Base-by-base conservation (phyloP, 35 echinoderm and acorn worm genomes). In the Eucidaris tribuloides region DNA sequence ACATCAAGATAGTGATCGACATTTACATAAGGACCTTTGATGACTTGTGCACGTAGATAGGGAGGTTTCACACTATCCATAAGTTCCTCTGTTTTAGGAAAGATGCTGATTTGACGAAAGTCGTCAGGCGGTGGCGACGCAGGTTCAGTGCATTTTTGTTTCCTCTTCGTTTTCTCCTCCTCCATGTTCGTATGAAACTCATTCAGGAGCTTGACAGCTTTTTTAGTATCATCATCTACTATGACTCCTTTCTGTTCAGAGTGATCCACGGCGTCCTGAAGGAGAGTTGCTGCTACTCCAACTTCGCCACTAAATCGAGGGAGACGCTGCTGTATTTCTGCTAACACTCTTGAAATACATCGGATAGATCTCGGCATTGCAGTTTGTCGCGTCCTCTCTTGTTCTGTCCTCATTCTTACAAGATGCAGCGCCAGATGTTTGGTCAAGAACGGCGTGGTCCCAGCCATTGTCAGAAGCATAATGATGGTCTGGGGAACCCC, bases 1-100 rank as follows among this genome's bases (percentile, higher is more conserved):
- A 93, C 80, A 45, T 93, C 91, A 25, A 93, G 50, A 34, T 93
- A 93, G 44, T 93, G 91, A 57, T 88, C 42, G 13, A 48, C 78
- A 79, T 80, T 54, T 22, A 22, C 29, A 40, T 88, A 93, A 17
- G 25, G 52, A 38, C 91, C 91, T 36, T 88, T 93, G 7, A 76
- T 62, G n/a, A 84, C 84, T 43, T 93, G 87, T 78, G 85, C 42
- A 3, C 91, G 79, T 42, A 93, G 58, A 81, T 78, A 93, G 15
- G 90, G 86, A 2, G 91, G 85, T 79, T 60, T 41, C 7, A 66
- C 56, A 28, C 65, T 65, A 7, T 83, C 48, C 5, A 45, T 49
- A 27, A 93, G 70, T 24, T 93, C 91, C n/a, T 78, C 43, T 55
- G 65, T 7, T 25, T 37, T 83, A 31, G 91, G 91, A n/a, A 93